Evolutionary conservation across 1,140 invertebrate species (phyloP).

Genomic region (Apis cerana): DNA sequence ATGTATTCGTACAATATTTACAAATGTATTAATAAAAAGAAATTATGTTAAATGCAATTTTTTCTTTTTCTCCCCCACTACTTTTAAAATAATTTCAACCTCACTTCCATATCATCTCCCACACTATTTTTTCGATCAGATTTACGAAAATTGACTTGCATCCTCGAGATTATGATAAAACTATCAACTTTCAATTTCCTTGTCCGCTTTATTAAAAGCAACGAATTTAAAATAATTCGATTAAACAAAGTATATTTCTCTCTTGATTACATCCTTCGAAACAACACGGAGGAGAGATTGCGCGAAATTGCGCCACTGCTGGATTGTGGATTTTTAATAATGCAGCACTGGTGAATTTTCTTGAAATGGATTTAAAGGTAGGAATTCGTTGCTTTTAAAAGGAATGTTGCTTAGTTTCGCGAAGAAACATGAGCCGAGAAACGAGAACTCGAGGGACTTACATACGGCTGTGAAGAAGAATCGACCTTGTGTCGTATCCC

Average conservation of each 20-base stretch:
- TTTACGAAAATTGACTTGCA: conserved; percentile 16
- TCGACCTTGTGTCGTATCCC: background rate
- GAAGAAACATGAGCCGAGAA: background rate
- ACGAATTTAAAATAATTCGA: background rate
- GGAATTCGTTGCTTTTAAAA: background rate
- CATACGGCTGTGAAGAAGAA: no score
- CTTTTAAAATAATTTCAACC: no score
- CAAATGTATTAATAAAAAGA: background rate
- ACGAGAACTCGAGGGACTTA: background rate
- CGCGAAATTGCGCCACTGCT: no score
- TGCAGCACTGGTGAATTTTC: background rate
- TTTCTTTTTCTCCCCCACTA: no score
- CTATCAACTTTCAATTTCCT: background rate
- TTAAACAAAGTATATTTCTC: background rate
- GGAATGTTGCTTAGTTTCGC: background rate
- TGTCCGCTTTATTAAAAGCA: background rate
- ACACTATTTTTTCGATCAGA: background rate
- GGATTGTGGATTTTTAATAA: conserved; percentile 8
- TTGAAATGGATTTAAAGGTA: background rate
- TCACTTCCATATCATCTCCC: background rate
- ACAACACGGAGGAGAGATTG: background rate
- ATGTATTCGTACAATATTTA: background rate
- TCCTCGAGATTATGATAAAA: background rate
- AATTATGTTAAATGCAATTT: no score
- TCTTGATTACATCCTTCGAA: no score